Evolutionary conservation across 2,113 vertebrate genomes (phyloP).

Genomic region (Vidua chalybeata): DNA sequence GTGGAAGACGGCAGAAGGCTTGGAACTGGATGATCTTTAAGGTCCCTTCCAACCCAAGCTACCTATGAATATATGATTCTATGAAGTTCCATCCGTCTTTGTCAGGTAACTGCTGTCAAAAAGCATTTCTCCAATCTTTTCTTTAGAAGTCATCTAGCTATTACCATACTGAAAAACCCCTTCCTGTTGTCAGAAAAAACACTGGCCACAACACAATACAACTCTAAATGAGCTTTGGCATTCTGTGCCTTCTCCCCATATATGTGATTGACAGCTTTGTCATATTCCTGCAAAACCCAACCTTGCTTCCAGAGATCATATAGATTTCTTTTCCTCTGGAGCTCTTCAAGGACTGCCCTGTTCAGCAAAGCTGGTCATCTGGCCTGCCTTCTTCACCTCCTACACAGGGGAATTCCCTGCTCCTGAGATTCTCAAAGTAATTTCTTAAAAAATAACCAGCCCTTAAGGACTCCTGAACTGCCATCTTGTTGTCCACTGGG

Average conservation of each 20-base stretch:
- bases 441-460: neutral
- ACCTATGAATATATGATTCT: neutral
- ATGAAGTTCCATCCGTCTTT: neutral
- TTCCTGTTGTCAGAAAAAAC: neutral
- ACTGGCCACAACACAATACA: neutral
- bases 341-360: neutral
- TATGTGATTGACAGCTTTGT: neutral
- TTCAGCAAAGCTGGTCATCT: neutral
- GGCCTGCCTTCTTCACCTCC: neutral
- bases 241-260: neutral
- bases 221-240: neutral
- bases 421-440: neutral
- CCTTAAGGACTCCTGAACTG: neutral
- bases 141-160: neutral
- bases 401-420: neutral
- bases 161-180: neutral
- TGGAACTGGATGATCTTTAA: neutral
- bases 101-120: neutral
- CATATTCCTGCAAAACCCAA: neutral
- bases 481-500: neutral
- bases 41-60: neutral
- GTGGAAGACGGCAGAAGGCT: neutral
- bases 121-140: neutral
- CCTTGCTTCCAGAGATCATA: neutral
- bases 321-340: neutral